phyloP scores from a whole-genome alignment of 2,797 vertebrate species.

The Discoglossus pictus region DNA sequence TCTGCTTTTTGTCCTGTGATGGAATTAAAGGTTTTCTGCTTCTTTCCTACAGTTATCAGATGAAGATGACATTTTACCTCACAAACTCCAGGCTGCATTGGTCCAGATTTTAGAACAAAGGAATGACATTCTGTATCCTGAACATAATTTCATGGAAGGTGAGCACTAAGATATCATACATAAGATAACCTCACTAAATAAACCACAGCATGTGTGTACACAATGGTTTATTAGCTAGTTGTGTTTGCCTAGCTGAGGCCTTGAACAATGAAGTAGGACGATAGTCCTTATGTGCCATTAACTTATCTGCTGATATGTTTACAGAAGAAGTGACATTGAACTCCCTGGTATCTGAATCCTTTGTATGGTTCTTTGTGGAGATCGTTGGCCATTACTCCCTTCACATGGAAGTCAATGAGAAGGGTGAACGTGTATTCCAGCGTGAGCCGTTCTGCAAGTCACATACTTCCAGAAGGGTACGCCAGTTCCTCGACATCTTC shows the following conservation, averaged over 20 bases:
- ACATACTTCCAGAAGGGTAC: conserved; percentile 84
- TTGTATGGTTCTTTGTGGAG: conserved; percentile 94
- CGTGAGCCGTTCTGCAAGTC: conserved; percentile 87
- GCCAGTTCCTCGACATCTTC: conserved; percentile 92
- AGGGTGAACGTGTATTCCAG: conserved; percentile 80
- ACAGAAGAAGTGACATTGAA: conserved; percentile 70
- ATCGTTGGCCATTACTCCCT: conserved; percentile 91
- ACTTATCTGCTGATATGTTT: conserved; percentile 5
- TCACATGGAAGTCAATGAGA: conserved; percentile 79
- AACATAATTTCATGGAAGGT: conserved; percentile 68
- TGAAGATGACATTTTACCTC: conserved; percentile 93
- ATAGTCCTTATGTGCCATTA: too few relatives aligned
- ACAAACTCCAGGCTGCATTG: conserved; percentile 92
- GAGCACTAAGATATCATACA: neutral
- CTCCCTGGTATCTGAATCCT: conserved; percentile 89
- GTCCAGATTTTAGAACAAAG: conserved; percentile 89
- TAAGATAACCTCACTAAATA: too few relatives aligned
- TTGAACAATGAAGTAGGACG: too few relatives aligned
- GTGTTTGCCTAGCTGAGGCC: too few relatives aligned
- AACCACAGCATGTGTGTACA: too few relatives aligned
- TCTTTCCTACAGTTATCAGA: conserved; percentile 79
- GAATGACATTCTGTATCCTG: conserved; percentile 80
- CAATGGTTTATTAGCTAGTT: too few relatives aligned
- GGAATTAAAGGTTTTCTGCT: conserved; percentile 10
- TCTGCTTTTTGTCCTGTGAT: too few relatives aligned